phyloP scores from a whole-genome alignment of 1,140 invertebrate species.

The Spodoptera litura region DNA sequence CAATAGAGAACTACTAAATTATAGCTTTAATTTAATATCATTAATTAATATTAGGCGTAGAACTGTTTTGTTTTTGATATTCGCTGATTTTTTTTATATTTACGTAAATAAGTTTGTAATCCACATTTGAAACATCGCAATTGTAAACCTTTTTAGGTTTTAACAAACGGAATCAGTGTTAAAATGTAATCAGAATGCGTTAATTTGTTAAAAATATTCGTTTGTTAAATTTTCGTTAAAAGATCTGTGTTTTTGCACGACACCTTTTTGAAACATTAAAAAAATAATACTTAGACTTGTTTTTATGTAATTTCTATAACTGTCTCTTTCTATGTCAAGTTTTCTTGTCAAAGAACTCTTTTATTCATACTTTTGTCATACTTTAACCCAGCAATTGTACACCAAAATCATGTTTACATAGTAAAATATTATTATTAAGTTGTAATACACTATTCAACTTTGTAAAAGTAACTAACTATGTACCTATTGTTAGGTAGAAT shows the following conservation, averaged over 20 bases:
- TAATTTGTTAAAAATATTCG: no score
- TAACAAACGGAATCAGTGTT: no score
- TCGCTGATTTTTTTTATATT: slow-evolving; percentile 25
- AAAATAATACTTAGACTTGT: neutral
- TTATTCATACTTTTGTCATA: no score
- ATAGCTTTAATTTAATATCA: slow-evolving; percentile 49
- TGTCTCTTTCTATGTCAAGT: no score
- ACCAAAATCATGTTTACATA: neutral
- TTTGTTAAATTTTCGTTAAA: neutral
- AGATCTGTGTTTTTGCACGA: slow-evolving; percentile 5
- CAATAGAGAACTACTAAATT: slow-evolving; percentile 43
- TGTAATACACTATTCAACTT: slow-evolving; percentile 13
- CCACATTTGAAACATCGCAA: no score
- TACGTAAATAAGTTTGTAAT: neutral
- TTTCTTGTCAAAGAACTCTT: no score
- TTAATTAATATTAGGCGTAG: slow-evolving; percentile 38
- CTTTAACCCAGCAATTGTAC: no score
- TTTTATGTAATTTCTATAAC: no score
- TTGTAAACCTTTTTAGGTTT: no score
- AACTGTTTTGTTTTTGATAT: slow-evolving; percentile 40
- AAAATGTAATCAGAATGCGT: no score
- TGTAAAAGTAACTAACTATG: slow-evolving; percentile 6
- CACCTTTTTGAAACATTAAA: neutral
- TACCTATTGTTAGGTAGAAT: slow-evolving; percentile 41
- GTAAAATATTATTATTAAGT: neutral